Conservation (phyloP, 2,113 vertebrate genomes). For the Macquaria ambigua region DNA sequence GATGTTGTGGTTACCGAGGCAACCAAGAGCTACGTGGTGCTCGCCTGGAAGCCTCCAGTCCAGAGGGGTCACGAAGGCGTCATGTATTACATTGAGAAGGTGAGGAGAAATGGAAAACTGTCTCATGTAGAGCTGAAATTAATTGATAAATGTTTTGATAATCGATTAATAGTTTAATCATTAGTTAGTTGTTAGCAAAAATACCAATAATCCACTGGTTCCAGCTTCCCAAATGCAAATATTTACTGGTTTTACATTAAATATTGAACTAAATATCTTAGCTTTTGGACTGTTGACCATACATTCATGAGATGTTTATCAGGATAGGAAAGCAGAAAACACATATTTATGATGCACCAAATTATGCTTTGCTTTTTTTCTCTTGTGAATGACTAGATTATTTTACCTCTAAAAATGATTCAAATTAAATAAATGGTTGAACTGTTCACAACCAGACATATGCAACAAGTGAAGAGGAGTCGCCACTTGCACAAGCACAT, state of each 20-base stretch:
- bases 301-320: too few relatives aligned
- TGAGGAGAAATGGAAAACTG: conserved; percentile 70
- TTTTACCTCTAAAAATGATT: too few relatives aligned
- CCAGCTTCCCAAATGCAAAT: neutral
- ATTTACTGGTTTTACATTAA: neutral
- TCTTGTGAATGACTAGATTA: too few relatives aligned
- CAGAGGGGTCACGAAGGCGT: conserved; percentile 98
- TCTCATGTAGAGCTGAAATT: neutral
- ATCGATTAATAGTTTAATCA: too few relatives aligned
- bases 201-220: neutral
- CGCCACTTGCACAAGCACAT: neutral
- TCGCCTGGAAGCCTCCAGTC: conserved; percentile 96
- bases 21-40: conserved; percentile 98
- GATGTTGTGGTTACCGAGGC: conserved; percentile 95
- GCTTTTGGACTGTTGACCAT: neutral
- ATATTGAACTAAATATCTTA: neutral
- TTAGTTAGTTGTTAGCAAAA: too few relatives aligned
- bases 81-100: conserved; percentile 99
- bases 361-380: too few relatives aligned
- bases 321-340: too few relatives aligned
- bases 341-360: too few relatives aligned
- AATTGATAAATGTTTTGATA: neutral
- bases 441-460: too few relatives aligned
- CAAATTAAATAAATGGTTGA: too few relatives aligned
- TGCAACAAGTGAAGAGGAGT: neutral